These are phyloP conservation scores for Todiramphus chloris DNA, from an alignment of 2,113 vertebrate genomes.

Conservation along the genomic window DNA sequence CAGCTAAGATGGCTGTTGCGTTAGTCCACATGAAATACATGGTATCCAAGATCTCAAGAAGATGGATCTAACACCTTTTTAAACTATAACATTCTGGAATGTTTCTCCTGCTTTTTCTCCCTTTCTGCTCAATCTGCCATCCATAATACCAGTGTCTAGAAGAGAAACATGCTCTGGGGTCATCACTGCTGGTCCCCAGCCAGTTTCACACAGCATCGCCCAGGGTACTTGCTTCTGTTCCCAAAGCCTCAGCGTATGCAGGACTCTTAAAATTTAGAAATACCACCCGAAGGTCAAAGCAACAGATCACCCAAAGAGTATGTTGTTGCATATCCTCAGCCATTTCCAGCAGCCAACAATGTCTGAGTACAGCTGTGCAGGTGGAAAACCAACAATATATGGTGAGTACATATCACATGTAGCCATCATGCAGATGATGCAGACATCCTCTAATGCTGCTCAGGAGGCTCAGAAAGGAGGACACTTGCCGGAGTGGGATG, in stretches of 20 bases:
- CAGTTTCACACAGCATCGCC: neutral
- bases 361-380: neutral
- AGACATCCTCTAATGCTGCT: neutral
- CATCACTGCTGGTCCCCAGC: neutral
- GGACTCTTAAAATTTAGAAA: neutral
- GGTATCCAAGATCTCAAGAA: neutral
- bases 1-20: neutral
- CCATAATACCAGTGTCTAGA: neutral
- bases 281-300: neutral
- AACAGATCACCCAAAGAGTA: neutral
- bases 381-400: neutral
- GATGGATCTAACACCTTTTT: neutral
- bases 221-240: neutral
- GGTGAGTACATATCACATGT: fast-evolving
- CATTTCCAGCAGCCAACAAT: neutral
- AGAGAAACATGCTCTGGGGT: neutral
- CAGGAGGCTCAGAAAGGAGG: neutral
- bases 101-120: neutral
- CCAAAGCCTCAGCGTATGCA: neutral
- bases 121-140: neutral
- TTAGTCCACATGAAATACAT: neutral
- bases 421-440: neutral
- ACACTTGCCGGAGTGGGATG: neutral
- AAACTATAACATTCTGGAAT: neutral
- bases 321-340: neutral